These are phyloP conservation scores for Holothuria leucospilota DNA, from an alignment of 53 echinoderm and acorn worm genomes.

Conservation along the genomic window DNA sequence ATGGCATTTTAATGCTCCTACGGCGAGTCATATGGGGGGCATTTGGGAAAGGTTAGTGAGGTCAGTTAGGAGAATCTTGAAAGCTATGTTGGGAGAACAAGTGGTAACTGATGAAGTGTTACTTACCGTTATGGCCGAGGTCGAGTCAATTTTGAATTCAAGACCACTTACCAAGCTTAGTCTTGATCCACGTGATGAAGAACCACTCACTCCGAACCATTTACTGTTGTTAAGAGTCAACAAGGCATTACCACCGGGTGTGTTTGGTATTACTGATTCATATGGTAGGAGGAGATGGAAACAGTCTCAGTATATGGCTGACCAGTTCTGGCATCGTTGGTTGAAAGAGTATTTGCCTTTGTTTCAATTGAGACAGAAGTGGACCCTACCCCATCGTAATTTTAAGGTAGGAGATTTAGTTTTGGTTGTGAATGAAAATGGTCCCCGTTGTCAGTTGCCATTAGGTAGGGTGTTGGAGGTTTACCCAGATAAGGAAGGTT, in stretches of 20 bases:
- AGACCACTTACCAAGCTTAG: constrained; percentile 64
- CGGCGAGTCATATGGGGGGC: too few species aligned
- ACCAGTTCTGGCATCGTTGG: constrained; percentile 63
- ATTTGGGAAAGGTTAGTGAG: constrained; percentile 64
- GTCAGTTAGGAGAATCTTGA: constrained; percentile 39
- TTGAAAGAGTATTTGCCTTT: constrained; percentile 58
- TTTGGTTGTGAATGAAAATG: constrained; percentile 27
- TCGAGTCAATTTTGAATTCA: constrained; percentile 66
- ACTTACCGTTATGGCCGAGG: constrained; percentile 52
- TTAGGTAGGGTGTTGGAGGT: constrained; percentile 9
- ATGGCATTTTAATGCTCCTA: constrained; percentile 71
- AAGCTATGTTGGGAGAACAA: constrained; percentile 37
- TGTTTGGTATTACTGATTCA: constrained; percentile 40
- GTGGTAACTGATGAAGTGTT: constrained; percentile 50
- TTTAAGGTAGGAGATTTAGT: constrained; percentile 58
- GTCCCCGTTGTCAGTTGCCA: constrained; percentile 50
- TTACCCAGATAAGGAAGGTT: constrained; percentile 37
- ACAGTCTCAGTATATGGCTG: constrained; percentile 55
- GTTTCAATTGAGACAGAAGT: constrained; percentile 54
- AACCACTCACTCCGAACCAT: constrained; percentile 67
- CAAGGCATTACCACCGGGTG: constrained; percentile 30
- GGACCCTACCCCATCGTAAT: constrained; percentile 46
- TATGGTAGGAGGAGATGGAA: constrained; percentile 53
- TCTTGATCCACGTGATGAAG: constrained; percentile 46
- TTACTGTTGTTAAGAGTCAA: constrained; percentile 40